These are phyloP conservation scores for Mellilla xanthometata DNA, from an alignment of 2,888 invertebrate species.

Conservation along the genomic window DNA sequence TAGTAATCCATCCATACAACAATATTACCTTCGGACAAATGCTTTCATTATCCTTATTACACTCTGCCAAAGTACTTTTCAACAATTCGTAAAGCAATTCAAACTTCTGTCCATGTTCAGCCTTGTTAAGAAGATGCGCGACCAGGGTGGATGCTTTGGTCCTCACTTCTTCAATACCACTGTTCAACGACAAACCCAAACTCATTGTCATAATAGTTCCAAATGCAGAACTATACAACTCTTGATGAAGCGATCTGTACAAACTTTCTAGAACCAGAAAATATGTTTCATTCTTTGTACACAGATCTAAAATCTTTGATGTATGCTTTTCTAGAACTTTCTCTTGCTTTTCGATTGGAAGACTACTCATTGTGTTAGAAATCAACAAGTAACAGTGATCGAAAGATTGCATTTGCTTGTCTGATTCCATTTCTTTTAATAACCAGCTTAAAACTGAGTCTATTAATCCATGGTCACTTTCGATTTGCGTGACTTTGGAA, in stretches of 20 bases:
- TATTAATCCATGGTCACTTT: slow-evolving; percentile 68
- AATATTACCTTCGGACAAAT: slow-evolving; percentile 53
- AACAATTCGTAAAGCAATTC: slow-evolving; percentile 61
- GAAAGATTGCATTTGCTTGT: slow-evolving; percentile 39
- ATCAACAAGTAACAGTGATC: slow-evolving; percentile 57
- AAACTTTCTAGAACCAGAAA: slow-evolving; percentile 77
- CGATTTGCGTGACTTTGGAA: slow-evolving; percentile 64
- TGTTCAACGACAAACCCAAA: slow-evolving; percentile 56
- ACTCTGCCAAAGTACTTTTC: slow-evolving; percentile 46
- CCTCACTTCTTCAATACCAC: slow-evolving; percentile 52
- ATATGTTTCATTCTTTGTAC: slow-evolving; percentile 49
- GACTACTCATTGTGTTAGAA: slow-evolving; percentile 59
- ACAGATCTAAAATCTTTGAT: slow-evolving; percentile 46
- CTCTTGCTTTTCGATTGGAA: slow-evolving; percentile 58
- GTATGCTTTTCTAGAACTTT: slow-evolving; percentile 52
- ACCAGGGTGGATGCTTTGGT: slow-evolving; percentile 73
- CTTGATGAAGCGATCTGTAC: slow-evolving; percentile 69
- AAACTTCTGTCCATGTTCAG: slow-evolving; percentile 61
- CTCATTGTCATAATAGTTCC: slow-evolving; percentile 60
- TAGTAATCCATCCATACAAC: slow-evolving; percentile 70
- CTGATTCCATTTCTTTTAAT: slow-evolving; percentile 48
- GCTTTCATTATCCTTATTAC: slow-evolving; percentile 41
- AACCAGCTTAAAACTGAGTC: slow-evolving; percentile 65
- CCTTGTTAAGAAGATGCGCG: slow-evolving; percentile 84
- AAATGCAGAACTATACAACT: slow-evolving; percentile 53